Evolutionary conservation across 2,888 invertebrate genomes (phyloP).

Genomic region (Dryadula phaetusa): DNA sequence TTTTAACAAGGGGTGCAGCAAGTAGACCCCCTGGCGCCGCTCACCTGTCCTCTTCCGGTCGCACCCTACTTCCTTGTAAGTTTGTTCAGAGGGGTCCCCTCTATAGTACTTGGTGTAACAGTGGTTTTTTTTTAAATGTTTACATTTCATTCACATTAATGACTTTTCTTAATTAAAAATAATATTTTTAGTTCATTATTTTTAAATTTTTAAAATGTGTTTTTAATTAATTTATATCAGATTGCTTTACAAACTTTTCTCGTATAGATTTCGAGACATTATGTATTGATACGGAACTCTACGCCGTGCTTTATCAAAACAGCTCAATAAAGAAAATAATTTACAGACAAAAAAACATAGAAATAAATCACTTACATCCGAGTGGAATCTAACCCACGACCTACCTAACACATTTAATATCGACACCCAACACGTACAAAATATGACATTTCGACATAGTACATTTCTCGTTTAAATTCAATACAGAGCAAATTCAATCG

Average conservation of each 20-base stretch:
- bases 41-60: conserved; percentile 41
- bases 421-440: not conserved
- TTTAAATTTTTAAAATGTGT: no score
- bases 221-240: no score
- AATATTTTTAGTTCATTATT: no score
- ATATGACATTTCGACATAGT: not conserved
- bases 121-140: conserved; percentile 13
- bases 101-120: conserved; percentile 7
- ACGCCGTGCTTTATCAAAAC: no score
- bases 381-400: not conserved
- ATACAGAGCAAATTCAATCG: not conserved
- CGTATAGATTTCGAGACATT: no score
- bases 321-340: no score
- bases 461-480: conserved; percentile 5
- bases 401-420: not conserved
- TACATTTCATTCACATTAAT: conserved; percentile 12
- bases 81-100: conserved; percentile 1
- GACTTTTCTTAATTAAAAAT: not conserved
- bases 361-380: no score
- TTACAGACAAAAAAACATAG: no score
- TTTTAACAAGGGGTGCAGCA: conserved; percentile 5
- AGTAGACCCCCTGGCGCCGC: conserved; percentile 39
- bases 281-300: no score
- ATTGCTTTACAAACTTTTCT: no score
- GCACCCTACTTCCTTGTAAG: conserved; percentile 29